Evolutionary conservation across 2,888 invertebrate species (phyloP).

Genomic region (Parnassius orleans): DNA sequence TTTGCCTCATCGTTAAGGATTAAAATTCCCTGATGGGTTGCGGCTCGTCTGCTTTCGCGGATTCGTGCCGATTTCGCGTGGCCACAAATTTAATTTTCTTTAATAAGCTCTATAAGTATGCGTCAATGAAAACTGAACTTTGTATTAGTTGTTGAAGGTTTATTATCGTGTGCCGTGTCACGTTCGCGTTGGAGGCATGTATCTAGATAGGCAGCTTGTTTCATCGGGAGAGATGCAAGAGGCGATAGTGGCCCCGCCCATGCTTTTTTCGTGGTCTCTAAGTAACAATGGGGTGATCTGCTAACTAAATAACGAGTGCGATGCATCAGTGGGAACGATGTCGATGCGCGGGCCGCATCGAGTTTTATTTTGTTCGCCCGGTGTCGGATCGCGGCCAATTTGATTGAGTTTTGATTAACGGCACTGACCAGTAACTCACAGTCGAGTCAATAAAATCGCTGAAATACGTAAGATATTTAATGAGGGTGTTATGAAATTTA

Average conservation of each 20-base stretch:
- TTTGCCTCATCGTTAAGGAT: slow-evolving; percentile 47
- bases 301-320: slow-evolving; percentile 76
- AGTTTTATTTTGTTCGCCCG: slow-evolving; percentile 38
- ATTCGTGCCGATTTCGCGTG: slow-evolving; percentile 71
- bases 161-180: slow-evolving; percentile 33
- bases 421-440: background rate
- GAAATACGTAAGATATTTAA: no score
- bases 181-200: slow-evolving; percentile 68
- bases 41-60: slow-evolving; percentile 54
- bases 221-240: slow-evolving; percentile 70
- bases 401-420: slow-evolving; percentile 26
- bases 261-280: slow-evolving; percentile 78
- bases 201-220: slow-evolving; percentile 72
- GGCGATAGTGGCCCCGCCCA: slow-evolving; percentile 73
- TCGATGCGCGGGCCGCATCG: slow-evolving; percentile 44
- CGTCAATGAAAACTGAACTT: slow-evolving; percentile 38
- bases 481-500: no score
- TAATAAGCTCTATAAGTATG: slow-evolving; percentile 61
- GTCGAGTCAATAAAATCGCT: no score
- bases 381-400: slow-evolving; percentile 30
- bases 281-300: slow-evolving; percentile 79
- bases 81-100: slow-evolving; percentile 79
- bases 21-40: slow-evolving; percentile 45
- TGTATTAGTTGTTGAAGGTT: slow-evolving; percentile 37
- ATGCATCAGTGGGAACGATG: slow-evolving; percentile 61